Evolutionary conservation across 2,888 invertebrate genomes (phyloP), one percentile per base, ranked within the genome.

Genomic region (Melanostoma mellinum): DNA sequence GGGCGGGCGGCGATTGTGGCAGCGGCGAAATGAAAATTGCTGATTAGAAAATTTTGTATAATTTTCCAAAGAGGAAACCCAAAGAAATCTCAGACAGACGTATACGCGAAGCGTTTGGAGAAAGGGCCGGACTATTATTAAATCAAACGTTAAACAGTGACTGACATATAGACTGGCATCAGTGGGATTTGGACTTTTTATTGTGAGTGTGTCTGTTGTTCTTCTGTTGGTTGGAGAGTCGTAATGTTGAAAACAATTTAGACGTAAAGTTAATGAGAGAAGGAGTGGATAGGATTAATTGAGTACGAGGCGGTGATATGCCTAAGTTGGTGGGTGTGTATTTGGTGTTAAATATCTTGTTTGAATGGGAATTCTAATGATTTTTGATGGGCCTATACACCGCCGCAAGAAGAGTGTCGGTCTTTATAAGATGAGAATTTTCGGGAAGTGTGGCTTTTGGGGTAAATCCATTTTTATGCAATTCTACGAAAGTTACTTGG

Each of bases 31-130:
- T 86, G 86, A 86, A 86, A 87, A 87, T 87, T 86, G 85, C 85
- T 87, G 86, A 87, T 86, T 86, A 87, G 86, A 87, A 87, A 86
- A 86, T 87, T 84, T 86, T 86, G 85, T 86, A 86, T 87, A 87
- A 87, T 87, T 87, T 86, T 36, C 61, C 75, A 79, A 74, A 85
- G 75, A 65, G 77, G 56, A 20, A 35, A 63, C 60, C n/a, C 9
- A 67, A 61, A 63, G 56, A 20, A 20, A 20, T 20, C 20, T 20
- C 58, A 53, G 72, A 67, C 76, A 61, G 61, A 69, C 10, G n/a
- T 32, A 40, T 44, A 36, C 33, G 32, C 8, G 65, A 55, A 5
- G 53, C 48, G 71, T 44, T 42, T 38, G 60, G 50, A 52, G 61
- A 63, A 77, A 68, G 78, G 73, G 78, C 52, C 68, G 82, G 42